Evolutionary conservation across 2,113 vertebrate species (phyloP), one percentile per base, ranked within the genome.

Genomic region (Platichthys stellatus): DNA sequence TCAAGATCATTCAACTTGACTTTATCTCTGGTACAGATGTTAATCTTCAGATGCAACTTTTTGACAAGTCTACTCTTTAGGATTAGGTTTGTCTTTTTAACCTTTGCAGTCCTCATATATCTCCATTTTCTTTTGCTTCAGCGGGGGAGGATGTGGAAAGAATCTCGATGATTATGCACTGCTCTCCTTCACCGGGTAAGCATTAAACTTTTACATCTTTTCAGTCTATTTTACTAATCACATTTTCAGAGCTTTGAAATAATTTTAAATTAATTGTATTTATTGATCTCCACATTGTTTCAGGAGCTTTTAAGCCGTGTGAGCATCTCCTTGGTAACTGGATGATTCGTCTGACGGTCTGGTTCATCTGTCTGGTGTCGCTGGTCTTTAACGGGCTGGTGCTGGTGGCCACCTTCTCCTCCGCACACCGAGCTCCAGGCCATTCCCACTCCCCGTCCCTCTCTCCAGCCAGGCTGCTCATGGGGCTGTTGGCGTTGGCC

Each of bases 321-420:
- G 95, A 97, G 90, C 96, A 98, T 85, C 93, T 99, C 70, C 90
- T 99, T 84, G 97, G 98, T 69, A 99, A 97, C 92, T 99, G 98
- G 98, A 99, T 99, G 98, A 99, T 99, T 67, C 97, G 98, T 59
- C 94, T 99, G 78, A 99, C 97, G 0, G 97, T 99, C 69, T 99
- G 98, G 98, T 99, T 99, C 92, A 99, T 99, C 94, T 98, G 98
- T 92, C 91, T 98, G 92, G 95, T 97, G 69, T 95, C 97, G 0
- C 85, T 99, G 84, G 90, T 96, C 81, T 98, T 97, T 91, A 99
- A 99, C 90, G 89, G 95, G 69, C 91, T 98, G 83, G 97, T 99
- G 74, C 93, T 97, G 65, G 91, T 96, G 60, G 95, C 95, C 43
- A 95, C 95, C 68, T 97, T 98, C 91, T 93, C 92, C 15, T 47